phyloP scores from a whole-genome alignment of 53 echinoderm and acorn worm species.

The Patiria pectinifera region DNA sequence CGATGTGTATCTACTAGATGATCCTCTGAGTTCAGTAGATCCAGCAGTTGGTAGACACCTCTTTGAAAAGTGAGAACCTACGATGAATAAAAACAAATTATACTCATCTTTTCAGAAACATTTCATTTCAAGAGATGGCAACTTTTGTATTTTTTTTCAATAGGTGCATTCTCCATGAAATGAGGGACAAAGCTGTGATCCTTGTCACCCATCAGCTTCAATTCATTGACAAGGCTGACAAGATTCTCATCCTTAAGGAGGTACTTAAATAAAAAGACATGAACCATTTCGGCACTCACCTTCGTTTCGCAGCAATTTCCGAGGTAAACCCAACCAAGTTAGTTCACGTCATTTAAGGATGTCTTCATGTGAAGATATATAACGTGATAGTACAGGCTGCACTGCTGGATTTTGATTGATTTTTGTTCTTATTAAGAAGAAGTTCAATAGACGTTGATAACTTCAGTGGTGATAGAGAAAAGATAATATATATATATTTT shows the following conservation, averaged over 20 bases:
- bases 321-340: too few species aligned
- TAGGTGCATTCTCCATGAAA: constrained; percentile 77
- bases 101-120: neutral
- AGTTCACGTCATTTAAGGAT: neutral
- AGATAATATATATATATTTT: neutral
- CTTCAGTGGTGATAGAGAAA: neutral
- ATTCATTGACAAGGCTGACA: constrained; percentile 83
- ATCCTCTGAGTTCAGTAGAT: constrained; percentile 97
- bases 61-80: constrained; percentile 81
- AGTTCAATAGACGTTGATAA: too few species aligned
- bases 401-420: too few species aligned
- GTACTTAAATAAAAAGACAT: constrained; percentile 27
- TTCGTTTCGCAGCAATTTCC: too few species aligned
- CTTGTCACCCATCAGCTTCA: constrained; percentile 95
- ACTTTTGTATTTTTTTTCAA: neutral
- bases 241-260: constrained; percentile 84
- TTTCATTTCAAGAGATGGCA: neutral
- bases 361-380: neutral
- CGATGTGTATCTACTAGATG: constrained; percentile 87
- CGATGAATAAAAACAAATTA: neutral
- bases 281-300: too few species aligned
- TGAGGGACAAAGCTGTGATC: constrained; percentile 75
- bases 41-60: constrained; percentile 89
- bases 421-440: too few species aligned
- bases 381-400: too few species aligned